Percentiles rank a stretch among this genome's conserved stretches.
Conservation (phyloP, 2,888 invertebrate species). For the Nymphalis urticae region DNA sequence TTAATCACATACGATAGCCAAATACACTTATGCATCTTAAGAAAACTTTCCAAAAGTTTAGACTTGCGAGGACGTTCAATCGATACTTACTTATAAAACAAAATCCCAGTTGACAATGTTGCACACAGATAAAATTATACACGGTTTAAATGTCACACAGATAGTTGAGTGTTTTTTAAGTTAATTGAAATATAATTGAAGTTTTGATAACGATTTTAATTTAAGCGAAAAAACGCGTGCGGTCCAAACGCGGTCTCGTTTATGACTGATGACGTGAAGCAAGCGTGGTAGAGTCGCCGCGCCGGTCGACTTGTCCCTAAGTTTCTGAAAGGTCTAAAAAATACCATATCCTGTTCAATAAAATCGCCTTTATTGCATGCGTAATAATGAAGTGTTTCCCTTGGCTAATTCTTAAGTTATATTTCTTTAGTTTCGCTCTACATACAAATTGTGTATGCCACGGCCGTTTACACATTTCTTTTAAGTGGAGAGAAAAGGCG, state of each 20-base stretch:
- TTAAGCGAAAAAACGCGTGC: conserved; percentile 41
- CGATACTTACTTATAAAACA: conserved; percentile 24
- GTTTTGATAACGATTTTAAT: conserved; percentile 22
- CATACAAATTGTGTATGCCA: conserved; percentile 68
- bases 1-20: conserved; percentile 37
- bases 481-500: conserved; percentile 71
- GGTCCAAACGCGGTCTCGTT: conserved; percentile 45
- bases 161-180: conserved; percentile 30
- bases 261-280: conserved; percentile 63
- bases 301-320: conserved; percentile 49
- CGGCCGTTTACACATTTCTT: conserved; percentile 74
- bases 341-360: conserved; percentile 33
- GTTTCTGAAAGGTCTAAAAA: conserved; percentile 47
- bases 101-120: conserved; percentile 22
- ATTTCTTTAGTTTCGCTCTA: conserved; percentile 51
- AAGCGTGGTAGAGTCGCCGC: conserved; percentile 48
- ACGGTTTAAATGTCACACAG: conserved; percentile 22
- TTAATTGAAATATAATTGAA: conserved; percentile 34
- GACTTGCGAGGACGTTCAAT: not conserved
- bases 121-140: conserved; percentile 28
- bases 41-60: conserved; percentile 35
- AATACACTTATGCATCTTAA: conserved; percentile 24
- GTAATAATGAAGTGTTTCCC: conserved; percentile 18
- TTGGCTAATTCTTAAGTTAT: conserved; percentile 25
- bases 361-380: conserved; percentile 21